phyloP scores from a whole-genome alignment of 2,113 vertebrate species.

The Passer domesticus region DNA sequence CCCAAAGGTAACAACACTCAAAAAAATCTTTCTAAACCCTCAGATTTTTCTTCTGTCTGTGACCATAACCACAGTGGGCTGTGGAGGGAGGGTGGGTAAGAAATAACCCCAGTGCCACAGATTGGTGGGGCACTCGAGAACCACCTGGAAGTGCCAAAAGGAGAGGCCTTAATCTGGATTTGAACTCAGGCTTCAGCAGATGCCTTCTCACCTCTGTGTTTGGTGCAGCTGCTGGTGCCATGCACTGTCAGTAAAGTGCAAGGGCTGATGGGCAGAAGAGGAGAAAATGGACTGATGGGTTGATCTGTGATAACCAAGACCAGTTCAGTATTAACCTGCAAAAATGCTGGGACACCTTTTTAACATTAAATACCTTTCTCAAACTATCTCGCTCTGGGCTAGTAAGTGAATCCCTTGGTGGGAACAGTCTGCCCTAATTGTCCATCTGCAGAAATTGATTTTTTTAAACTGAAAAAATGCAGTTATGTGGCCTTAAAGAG shows the following conservation, averaged over 20 bases:
- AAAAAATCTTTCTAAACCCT: neutral
- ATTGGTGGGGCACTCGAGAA: neutral
- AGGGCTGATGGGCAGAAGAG: neutral
- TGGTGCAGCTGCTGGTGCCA: neutral
- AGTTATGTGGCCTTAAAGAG: neutral
- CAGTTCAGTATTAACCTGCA: neutral
- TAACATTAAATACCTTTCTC: neutral
- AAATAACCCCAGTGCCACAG: neutral
- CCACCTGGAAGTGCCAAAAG: no score
- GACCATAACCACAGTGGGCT: neutral
- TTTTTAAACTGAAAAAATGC: neutral
- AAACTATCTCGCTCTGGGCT: neutral
- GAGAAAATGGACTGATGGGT: neutral
- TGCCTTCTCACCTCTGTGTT: neutral
- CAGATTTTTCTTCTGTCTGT: rapidly evolving
- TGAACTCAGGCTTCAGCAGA: neutral
- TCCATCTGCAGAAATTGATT: neutral
- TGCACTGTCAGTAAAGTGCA: rapidly evolving
- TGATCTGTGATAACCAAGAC: rapidly evolving
- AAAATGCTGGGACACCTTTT: neutral
- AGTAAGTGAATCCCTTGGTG: neutral
- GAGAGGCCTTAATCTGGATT: neutral
- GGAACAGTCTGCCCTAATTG: neutral
- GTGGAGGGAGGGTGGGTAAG: neutral
- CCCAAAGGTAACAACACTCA: neutral